Evolutionary conservation across 2,888 invertebrate species (phyloP).

Genomic region (Smittia sp.): DNA sequence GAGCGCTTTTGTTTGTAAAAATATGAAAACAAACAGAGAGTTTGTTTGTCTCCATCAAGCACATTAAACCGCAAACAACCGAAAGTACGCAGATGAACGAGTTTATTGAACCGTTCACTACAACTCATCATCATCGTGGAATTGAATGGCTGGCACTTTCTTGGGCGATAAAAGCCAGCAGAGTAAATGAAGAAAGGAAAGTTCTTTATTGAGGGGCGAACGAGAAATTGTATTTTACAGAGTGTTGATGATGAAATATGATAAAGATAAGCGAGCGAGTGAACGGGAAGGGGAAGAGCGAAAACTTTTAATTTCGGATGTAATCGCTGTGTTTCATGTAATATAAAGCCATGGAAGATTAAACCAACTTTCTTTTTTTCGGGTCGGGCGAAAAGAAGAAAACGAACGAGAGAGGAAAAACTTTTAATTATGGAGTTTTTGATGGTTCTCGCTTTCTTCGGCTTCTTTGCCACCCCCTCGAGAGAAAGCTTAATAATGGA

Average conservation of each 20-base stretch:
- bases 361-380: not conserved
- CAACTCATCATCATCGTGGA: not conserved
- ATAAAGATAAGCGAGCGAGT: not conserved
- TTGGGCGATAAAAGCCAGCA: not conserved
- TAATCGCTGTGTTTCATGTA: conserved; percentile 22
- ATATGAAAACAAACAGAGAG: too few species aligned
- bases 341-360: conserved; percentile 16
- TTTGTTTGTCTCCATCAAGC: too few species aligned
- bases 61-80: not conserved
- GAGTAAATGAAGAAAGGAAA: not conserved
- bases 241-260: conserved; percentile 21
- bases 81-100: not conserved
- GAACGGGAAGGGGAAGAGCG: not conserved
- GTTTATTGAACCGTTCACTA: not conserved
- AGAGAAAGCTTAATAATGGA: not conserved
- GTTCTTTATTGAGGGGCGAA: not conserved
- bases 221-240: not conserved
- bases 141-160: not conserved
- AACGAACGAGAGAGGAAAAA: not conserved
- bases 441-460: not conserved
- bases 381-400: not conserved
- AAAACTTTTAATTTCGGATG: conserved; percentile 29
- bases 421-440: conserved; percentile 25
- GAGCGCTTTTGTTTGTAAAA: too few species aligned
- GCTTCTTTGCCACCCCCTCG: too few species aligned